phyloP scores from a whole-genome alignment of 2,113 vertebrate species.

The Hoplias malabaricus region DNA sequence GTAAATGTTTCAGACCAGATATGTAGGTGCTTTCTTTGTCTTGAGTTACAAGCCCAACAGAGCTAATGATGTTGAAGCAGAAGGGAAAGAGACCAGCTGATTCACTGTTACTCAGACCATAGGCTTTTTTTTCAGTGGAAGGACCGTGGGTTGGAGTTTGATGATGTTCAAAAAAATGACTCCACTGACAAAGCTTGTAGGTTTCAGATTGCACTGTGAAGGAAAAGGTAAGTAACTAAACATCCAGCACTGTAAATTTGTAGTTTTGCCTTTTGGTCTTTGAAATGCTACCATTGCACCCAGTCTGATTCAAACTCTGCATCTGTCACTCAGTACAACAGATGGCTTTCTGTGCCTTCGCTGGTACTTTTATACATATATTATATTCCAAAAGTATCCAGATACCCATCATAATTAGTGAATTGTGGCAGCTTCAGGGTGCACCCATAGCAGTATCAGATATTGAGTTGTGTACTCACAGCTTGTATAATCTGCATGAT shows the following conservation, averaged over 20 bases:
- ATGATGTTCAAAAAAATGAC: neutral
- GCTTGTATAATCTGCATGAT: no score
- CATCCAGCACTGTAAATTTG: constrained; percentile 5
- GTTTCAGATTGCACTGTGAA: neutral
- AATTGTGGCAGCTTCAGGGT: no score
- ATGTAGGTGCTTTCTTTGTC: neutral
- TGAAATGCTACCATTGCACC: neutral
- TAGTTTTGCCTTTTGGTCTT: constrained; percentile 1
- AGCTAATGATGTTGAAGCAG: neutral
- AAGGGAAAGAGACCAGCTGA: neutral
- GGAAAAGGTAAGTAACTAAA: neutral
- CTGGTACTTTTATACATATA: neutral
- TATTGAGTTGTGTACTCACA: no score
- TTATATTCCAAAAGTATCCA: neutral
- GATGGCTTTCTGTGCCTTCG: neutral
- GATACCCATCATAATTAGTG: neutral
- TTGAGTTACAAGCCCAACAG: neutral
- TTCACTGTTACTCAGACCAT: constrained; percentile 5
- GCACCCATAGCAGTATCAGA: no score
- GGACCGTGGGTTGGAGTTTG: neutral
- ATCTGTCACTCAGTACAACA: neutral
- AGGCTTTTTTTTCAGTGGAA: constrained; percentile 7
- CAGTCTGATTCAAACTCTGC: neutral
- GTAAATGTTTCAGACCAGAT: neutral
- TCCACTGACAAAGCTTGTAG: neutral